Base-by-base conservation (phyloP, 2,888 invertebrate species). In the Cynaeus angustus region DNA sequence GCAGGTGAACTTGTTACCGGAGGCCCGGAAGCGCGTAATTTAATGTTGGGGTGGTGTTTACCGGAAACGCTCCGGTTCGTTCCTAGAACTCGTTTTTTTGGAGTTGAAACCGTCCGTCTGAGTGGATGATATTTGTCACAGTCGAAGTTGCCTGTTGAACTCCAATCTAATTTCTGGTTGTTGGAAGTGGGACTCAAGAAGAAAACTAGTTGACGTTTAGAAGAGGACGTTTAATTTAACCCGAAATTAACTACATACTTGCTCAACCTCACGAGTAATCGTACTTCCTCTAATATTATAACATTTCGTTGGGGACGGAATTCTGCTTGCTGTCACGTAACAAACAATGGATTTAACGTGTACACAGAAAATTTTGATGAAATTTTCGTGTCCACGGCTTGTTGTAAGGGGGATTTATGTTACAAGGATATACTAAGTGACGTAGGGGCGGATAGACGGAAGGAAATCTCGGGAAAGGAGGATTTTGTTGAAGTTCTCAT, bases 11-110 rank as follows among this genome's bases (percentile, higher is more conserved):
- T 30, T 13, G 46, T 59, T 59, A 30, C 59, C 30, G 59, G 46
- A 30, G 59, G 33, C 46, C 59, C 30, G 59, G 46, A 30, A 46
- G 46, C 59, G 13, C 30, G 59, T 59, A 59, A 59, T 46, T 59
- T 59, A 38, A 56, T 56, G 56, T 56, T 4, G 1, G 38, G 26
- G 10, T 41, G 10, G 26, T 41, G 56, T 41, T 59, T 33, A 33
- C 12, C 59, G 59, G 59, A 59, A 59, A 56, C 41, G 6, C 13
- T 33, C 6, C 33, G n/a, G 33, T 33, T 33, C 33, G 33, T 33
- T 33, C 33, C 1, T 33, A 9, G 7, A 28, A 28, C 4, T 7
- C 4, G 7, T 28, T 4, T 28, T 28, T 4, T 28, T 28, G 28
- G 7, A 7, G 28, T 5, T 4, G 28, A 28, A n/a, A n/a, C n/a